phyloP scores from a whole-genome alignment of 2,888 invertebrate species.

The Eupithecia subfuscata region DNA sequence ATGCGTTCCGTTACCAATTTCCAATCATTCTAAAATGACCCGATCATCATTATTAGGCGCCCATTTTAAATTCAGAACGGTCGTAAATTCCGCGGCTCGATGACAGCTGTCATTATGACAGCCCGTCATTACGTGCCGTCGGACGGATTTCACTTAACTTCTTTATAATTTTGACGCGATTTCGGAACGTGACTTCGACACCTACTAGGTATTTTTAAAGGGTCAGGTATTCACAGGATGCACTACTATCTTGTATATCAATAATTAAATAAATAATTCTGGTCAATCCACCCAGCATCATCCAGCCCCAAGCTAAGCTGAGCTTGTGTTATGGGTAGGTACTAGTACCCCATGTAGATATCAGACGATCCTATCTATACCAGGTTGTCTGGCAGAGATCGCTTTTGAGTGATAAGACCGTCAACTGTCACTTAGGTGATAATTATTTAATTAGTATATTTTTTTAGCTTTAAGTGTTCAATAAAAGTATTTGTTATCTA shows the following conservation, averaged over 20 bases:
- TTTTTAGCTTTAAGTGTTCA: too few relatives aligned
- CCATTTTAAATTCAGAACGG: conserved; percentile 46
- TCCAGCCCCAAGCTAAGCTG: neutral
- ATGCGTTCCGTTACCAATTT: conserved; percentile 21
- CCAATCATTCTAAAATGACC: conserved; percentile 37
- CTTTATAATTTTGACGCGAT: conserved; percentile 80
- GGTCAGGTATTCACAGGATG: conserved; percentile 49
- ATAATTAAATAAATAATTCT: neutral
- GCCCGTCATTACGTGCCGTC: conserved; percentile 59
- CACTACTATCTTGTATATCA: conserved; percentile 34
- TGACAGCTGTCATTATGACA: conserved; percentile 64
- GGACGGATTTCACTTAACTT: conserved; percentile 72
- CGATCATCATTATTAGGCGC: conserved; percentile 47
- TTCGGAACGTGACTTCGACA: conserved; percentile 76
- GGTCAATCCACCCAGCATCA: neutral
- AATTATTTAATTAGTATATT: too few relatives aligned
- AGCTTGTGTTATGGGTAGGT: neutral
- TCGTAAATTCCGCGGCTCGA: conserved; percentile 55
- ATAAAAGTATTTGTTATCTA: too few relatives aligned
- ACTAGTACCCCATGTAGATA: too few relatives aligned
- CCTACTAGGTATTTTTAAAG: conserved; percentile 58
- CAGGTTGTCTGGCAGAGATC: too few relatives aligned
- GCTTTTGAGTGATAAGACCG: too few relatives aligned
- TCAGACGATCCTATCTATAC: too few relatives aligned
- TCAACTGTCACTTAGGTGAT: too few relatives aligned